Evolutionary conservation across 2,888 invertebrate species (phyloP).

Genomic region (Eugnorisma glareosa): DNA sequence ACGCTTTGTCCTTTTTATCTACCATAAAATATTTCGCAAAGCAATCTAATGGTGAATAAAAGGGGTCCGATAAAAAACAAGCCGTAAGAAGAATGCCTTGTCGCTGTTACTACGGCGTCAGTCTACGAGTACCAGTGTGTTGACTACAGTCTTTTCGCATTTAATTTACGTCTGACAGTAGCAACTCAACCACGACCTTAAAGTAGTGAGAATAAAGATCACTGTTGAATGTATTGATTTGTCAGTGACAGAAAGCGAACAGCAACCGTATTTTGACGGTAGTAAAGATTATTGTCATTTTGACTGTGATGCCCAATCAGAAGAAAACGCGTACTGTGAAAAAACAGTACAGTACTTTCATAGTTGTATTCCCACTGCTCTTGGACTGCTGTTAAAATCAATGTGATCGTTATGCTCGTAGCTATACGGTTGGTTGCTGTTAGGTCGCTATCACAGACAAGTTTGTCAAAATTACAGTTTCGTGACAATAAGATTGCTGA

Average conservation of each 20-base stretch:
- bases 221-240: not conserved
- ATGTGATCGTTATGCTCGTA: too few relatives aligned
- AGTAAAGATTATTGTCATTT: not conserved
- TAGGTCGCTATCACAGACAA: too few relatives aligned
- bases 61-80: constrained; percentile 38
- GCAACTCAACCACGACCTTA: not conserved
- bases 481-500: too few relatives aligned
- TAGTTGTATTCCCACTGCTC: not conserved
- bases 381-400: not conserved
- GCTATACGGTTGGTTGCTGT: too few relatives aligned
- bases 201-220: not conserved
- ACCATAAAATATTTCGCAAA: constrained; percentile 44
- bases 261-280: not conserved
- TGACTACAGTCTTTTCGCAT: not conserved
- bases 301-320: not conserved
- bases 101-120: constrained; percentile 37
- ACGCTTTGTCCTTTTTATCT: constrained; percentile 25
- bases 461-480: too few relatives aligned
- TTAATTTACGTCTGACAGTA: not conserved
- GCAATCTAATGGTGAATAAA: constrained; percentile 49
- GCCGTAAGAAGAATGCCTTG: constrained; percentile 55
- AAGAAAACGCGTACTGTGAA: not conserved
- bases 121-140: constrained; percentile 22
- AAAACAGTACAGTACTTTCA: not conserved
- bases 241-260: not conserved